Evolutionary conservation across 2,888 invertebrate species (phyloP).

Genomic region (Trimorus sp.): DNA sequence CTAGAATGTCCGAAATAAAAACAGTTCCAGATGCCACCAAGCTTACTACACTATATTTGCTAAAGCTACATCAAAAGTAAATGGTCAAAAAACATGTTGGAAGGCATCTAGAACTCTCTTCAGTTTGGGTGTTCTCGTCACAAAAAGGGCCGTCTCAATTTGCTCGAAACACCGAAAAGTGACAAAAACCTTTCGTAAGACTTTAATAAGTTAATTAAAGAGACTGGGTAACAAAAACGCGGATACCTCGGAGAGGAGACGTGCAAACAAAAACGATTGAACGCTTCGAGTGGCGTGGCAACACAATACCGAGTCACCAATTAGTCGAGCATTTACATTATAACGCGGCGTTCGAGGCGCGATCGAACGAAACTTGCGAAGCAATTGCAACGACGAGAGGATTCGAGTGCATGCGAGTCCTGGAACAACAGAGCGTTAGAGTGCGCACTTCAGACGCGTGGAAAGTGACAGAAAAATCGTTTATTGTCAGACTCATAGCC

Average conservation of each 20-base stretch:
- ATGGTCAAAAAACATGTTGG: too few species aligned
- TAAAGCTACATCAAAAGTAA: too few species aligned
- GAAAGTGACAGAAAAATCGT: conserved; percentile 59
- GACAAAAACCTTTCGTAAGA: conserved; percentile 60
- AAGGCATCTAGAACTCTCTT: too few species aligned
- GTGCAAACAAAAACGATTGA: conserved; percentile 69
- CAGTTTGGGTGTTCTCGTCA: too few species aligned
- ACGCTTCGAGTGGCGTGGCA: conserved; percentile 71
- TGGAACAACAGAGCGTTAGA: conserved; percentile 55
- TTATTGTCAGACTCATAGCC: conserved; percentile 54
- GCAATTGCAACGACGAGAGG: conserved; percentile 59
- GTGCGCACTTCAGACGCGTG: conserved; percentile 60
- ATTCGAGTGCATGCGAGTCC: conserved; percentile 58
- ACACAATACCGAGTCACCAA: conserved; percentile 78
- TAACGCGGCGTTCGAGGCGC: conserved; percentile 70
- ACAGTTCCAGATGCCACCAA: too few species aligned
- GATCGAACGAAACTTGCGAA: conserved; percentile 72
- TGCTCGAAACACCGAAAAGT: conserved; percentile 31
- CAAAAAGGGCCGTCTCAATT: background rate
- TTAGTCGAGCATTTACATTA: conserved; percentile 81
- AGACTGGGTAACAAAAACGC: conserved; percentile 29
- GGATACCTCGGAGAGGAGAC: conserved; percentile 69
- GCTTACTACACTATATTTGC: too few species aligned
- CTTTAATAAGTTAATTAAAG: conserved; percentile 77
- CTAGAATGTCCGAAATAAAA: too few species aligned